Evolutionary conservation across 2,888 invertebrate species (phyloP), one percentile per base, ranked within the genome.

Genomic region (Steinernema scapterisci): DNA sequence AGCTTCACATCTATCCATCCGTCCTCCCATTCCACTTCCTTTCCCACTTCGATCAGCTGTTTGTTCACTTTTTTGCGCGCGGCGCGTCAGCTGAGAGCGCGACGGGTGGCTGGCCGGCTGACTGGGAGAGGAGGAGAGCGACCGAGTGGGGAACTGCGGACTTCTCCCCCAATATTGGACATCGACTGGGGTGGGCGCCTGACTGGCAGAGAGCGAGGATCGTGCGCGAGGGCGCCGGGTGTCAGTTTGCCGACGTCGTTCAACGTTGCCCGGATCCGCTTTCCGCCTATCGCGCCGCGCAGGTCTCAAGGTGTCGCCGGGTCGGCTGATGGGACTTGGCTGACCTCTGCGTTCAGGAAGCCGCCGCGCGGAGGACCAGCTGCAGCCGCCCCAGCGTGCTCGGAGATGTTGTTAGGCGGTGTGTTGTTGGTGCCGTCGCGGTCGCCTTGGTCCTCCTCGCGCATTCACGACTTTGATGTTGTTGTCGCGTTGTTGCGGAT

Each of bases 91-190:
- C 48, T 16, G 19, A 16, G 48, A 27, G 63, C 63, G 38, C 63
- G 31, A 13, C 31, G 63, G 19, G 54, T 19, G 27, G 31, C 63
- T 25, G 54, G n/a, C 54, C 45, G 25, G 54, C 25, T 27, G 25
- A 31, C 63, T 63, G 63, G 27, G 63, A 38, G 38, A 38, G 9
- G 9, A 38, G 38, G 38, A 38, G 38, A 38, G 38, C 38, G 38
- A 38, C 5, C 38, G 52, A 11, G 21, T 3, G 9, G 52, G 7
- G 52, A 23, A 38, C 38, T 1, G 13, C 48, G 48, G 48, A 48
- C 52, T 52, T 21, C 52, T n/a, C 52, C n/a, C 27, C 63, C 63
- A 63, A 63, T 63, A 63, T 63, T 63, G 63, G 63, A 63, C 63
- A 63, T 63, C 63, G 63, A 27, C 63, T 19, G 21, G 19, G 21